These are phyloP conservation scores for Epirrhoe tristata DNA, from an alignment of 2,888 invertebrate genomes.

Conservation along the genomic window DNA sequence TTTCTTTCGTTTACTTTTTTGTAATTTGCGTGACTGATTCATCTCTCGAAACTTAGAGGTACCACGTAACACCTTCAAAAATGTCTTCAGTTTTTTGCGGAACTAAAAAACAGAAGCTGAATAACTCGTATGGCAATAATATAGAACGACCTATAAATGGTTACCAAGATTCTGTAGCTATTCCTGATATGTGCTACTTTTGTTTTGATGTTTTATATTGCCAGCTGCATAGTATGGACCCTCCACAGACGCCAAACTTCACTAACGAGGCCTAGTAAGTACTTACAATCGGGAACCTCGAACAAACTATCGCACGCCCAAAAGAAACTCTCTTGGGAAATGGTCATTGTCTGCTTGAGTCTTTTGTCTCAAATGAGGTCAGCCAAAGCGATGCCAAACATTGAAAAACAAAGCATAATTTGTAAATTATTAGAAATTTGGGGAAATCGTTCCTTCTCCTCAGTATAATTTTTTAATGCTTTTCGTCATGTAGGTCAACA, in stretches of 20 bases:
- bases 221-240: constrained; percentile 96
- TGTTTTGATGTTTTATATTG: constrained; percentile 99
- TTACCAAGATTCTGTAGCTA: constrained; percentile 88
- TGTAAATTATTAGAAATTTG: not conserved
- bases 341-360: constrained; percentile 54
- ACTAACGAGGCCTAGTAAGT: constrained; percentile 98
- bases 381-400: constrained; percentile 36
- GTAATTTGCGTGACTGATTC: constrained; percentile 63
- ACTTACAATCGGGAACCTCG: constrained; percentile 38
- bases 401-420: not conserved
- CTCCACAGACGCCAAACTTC: constrained; percentile 96
- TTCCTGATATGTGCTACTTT: constrained; percentile 99
- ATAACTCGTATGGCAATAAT: constrained; percentile 86
- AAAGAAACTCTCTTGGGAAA: constrained; percentile 33
- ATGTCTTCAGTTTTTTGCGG: constrained; percentile 97
- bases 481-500: constrained; percentile 43
- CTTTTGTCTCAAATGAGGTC: constrained; percentile 65
- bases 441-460: not conserved
- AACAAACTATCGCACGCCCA: constrained; percentile 29
- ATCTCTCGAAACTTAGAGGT: constrained; percentile 36
- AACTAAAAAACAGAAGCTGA: constrained; percentile 96
- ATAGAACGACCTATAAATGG: constrained; percentile 86
- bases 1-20: constrained; percentile 60
- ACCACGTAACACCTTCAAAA: constrained; percentile 56
- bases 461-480: not conserved